Evolutionary conservation across 2,888 invertebrate genomes (phyloP).

Genomic region (Axea sp.): DNA sequence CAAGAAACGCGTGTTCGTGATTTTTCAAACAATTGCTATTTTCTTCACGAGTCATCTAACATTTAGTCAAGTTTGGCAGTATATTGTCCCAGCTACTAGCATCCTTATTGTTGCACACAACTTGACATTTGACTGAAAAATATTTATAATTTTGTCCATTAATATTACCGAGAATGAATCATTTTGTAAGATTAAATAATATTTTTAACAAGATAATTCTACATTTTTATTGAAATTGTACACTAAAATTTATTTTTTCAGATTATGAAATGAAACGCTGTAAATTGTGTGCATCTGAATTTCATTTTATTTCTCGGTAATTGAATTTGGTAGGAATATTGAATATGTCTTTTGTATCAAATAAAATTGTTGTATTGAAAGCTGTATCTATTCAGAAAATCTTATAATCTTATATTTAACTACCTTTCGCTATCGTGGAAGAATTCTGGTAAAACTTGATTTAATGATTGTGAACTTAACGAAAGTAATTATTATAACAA

Average conservation of each 20-base stretch:
- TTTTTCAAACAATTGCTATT: constrained; percentile 58
- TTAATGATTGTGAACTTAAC: constrained; percentile 35
- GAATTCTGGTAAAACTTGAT: constrained; percentile 65
- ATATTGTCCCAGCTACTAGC: constrained; percentile 78
- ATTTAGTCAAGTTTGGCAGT: constrained; percentile 78
- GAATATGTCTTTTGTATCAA: background rate
- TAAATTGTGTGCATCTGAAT: no score
- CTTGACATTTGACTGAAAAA: constrained; percentile 24
- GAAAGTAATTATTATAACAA: constrained; percentile 50
- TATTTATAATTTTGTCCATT: background rate
- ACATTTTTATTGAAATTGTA: no score
- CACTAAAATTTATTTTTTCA: no score
- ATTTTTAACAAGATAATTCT: constrained; percentile 4
- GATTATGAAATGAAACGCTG: no score
- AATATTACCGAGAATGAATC: background rate
- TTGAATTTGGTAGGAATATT: background rate
- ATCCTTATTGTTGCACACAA: constrained; percentile 62
- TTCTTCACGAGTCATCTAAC: constrained; percentile 73
- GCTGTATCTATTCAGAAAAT: constrained; percentile 22
- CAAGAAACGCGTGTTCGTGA: constrained; percentile 71
- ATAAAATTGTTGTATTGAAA: background rate
- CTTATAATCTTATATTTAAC: constrained; percentile 32
- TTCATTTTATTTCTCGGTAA: background rate
- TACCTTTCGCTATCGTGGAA: constrained; percentile 63
- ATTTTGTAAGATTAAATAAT: background rate